A percentile compares a stretch with the other conserved stretches of the same genome.
These are phyloP conservation scores for Entomyzon cyanotis DNA, from an alignment of 2,113 vertebrate genomes.

Conservation along the genomic window DNA sequence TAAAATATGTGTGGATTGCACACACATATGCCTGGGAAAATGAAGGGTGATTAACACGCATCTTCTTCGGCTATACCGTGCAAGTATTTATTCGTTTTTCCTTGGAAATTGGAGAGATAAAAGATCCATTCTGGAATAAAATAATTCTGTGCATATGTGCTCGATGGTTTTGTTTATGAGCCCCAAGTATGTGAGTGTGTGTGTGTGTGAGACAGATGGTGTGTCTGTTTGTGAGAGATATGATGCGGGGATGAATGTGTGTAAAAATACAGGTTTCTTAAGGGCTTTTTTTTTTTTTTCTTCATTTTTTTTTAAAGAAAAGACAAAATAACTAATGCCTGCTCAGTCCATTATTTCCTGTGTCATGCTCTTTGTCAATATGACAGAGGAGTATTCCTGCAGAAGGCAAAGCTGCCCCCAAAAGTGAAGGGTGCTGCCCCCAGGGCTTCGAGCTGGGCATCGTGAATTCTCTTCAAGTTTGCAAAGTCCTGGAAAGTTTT, in stretches of 20 bases:
- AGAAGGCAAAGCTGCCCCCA: conserved; percentile 32
- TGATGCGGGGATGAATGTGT: background rate
- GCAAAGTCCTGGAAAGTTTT: conserved; percentile 72
- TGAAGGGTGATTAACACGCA: conserved; percentile 22
- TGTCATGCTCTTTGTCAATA: conserved; percentile 3
- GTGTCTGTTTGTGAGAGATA: conserved; percentile 54
- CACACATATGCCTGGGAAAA: conserved; percentile 17
- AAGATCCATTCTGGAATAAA: conserved; percentile 53
- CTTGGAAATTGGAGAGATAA: conserved; percentile 45
- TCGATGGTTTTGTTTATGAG: conserved; percentile 56
- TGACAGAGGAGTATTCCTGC: background rate
- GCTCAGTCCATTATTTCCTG: background rate
- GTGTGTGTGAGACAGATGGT: conserved; percentile 55
- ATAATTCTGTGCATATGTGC: conserved; percentile 46
- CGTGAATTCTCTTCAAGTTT: conserved; percentile 53
- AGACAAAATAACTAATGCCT: background rate
- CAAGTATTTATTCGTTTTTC: background rate
- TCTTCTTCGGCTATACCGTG: background rate
- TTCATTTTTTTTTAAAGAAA: background rate
- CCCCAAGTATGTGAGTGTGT: conserved; percentile 20
- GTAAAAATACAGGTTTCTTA: conserved; percentile 56
- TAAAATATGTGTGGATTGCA: background rate
- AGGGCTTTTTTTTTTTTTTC: background rate
- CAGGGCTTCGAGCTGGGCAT: conserved; percentile 19
- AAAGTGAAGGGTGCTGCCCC: conserved; percentile 9